Percentiles rank a stretch among this genome's conserved stretches.
phyloP scores from a whole-genome alignment of 2,113 vertebrate species.

The Columba livia region DNA sequence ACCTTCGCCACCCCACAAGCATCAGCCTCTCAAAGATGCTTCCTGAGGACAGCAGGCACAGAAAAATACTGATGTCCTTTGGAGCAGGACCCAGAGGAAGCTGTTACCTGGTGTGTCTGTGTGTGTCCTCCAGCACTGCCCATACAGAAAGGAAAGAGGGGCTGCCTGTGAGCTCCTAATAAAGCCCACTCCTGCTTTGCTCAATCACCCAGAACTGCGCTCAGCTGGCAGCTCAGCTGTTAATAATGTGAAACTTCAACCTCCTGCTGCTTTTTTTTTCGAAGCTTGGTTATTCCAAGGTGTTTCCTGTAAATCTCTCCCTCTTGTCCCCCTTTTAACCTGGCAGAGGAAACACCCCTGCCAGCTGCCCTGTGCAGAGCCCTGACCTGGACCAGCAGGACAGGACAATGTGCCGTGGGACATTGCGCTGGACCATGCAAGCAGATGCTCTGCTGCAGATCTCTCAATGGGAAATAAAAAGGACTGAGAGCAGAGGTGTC shows the following conservation, averaged over 20 bases:
- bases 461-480: not conserved
- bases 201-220: not conserved
- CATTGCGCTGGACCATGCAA: not conserved
- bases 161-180: accelerated
- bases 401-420: accelerated
- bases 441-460: not conserved
- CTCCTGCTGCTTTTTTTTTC: not conserved
- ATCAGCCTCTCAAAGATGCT: accelerated
- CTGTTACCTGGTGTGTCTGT: accelerated
- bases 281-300: not conserved
- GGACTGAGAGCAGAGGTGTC: not conserved
- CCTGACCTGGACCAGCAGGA: not conserved
- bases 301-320: not conserved
- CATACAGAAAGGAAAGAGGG: accelerated
- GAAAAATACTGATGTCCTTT: accelerated
- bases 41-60: accelerated
- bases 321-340: not conserved
- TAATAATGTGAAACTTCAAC: not conserved
- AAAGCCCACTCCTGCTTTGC: not conserved
- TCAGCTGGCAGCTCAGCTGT: not conserved
- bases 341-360: not conserved
- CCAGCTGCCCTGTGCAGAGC: not conserved
- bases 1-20: not conserved
- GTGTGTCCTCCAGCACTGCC: not conserved
- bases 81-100: not conserved